Evolutionary conservation across 1,140 invertebrate genomes (phyloP).

Genomic region (silkworm (Bombyx mori)): DNA sequence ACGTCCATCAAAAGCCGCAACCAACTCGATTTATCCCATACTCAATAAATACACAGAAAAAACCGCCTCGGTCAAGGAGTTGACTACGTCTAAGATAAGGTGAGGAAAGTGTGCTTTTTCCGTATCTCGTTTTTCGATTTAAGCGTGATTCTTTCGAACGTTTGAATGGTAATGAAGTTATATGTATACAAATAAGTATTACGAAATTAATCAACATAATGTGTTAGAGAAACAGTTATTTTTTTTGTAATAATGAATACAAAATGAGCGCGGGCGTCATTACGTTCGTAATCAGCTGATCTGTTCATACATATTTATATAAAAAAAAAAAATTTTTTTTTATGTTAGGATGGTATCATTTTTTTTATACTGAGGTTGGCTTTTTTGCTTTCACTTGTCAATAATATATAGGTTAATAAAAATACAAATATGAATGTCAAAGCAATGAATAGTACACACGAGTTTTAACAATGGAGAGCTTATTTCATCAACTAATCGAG

Average conservation of each 20-base stretch:
- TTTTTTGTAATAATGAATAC: neutral
- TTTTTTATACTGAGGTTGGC: no score
- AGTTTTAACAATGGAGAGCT: no score
- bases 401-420: no score
- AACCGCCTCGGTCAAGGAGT: constrained; percentile 54
- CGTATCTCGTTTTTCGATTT: constrained; percentile 10
- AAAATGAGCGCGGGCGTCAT: no score
- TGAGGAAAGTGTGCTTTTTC: constrained; percentile 11
- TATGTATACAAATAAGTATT: neutral
- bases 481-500: no score
- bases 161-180: constrained; percentile 1
- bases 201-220: neutral
- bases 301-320: no score
- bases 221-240: neutral
- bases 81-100: constrained; percentile 62
- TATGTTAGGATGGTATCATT: no score
- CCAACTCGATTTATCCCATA: constrained; percentile 43
- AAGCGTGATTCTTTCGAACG: neutral
- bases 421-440: no score
- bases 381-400: no score
- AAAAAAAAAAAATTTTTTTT: no score
- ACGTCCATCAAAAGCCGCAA: constrained; percentile 37
- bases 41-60: constrained; percentile 63
- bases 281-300: no score
- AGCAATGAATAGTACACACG: no score